These are phyloP conservation scores for Ochropleura plecta DNA, from an alignment of 2,888 invertebrate species.

Conservation along the genomic window DNA sequence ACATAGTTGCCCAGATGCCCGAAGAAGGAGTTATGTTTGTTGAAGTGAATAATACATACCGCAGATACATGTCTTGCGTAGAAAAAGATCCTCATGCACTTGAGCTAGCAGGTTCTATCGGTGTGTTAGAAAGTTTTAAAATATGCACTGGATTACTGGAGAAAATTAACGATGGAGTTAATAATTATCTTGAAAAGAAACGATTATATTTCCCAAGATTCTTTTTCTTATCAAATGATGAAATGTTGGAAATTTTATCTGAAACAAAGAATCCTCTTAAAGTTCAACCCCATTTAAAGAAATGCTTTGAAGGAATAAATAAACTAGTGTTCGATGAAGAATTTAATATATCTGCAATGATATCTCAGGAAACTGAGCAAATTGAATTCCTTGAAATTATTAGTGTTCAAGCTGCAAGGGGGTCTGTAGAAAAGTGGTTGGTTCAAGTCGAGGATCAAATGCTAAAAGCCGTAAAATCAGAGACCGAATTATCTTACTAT, in stretches of 20 bases:
- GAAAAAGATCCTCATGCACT: slow-evolving; percentile 92
- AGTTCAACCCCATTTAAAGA: slow-evolving; percentile 96
- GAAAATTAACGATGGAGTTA: slow-evolving; percentile 95
- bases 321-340: slow-evolving; percentile 93
- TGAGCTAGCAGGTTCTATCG: slow-evolving; percentile 92
- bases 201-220: slow-evolving; percentile 96
- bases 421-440: slow-evolving; percentile 97
- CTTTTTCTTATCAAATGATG: slow-evolving; percentile 97
- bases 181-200: slow-evolving; percentile 96
- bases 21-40: slow-evolving; percentile 95
- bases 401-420: slow-evolving; percentile 93
- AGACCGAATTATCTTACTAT: slow-evolving; percentile 92
- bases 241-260: slow-evolving; percentile 97
- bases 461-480: slow-evolving; percentile 93
- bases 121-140: slow-evolving; percentile 93
- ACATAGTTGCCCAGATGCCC: slow-evolving; percentile 96
- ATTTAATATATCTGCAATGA: slow-evolving; percentile 94
- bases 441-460: slow-evolving; percentile 95
- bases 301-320: slow-evolving; percentile 96
- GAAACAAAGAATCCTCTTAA: slow-evolving; percentile 96
- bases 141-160: slow-evolving; percentile 93
- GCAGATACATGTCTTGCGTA: slow-evolving; percentile 92
- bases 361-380: slow-evolving; percentile 94
- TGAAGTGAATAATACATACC: slow-evolving; percentile 93
- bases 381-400: slow-evolving; percentile 91